A percentile compares a stretch with the other conserved stretches of the same genome.
Conservation (phyloP, 2,888 invertebrate species). For the Catonia carolina region DNA sequence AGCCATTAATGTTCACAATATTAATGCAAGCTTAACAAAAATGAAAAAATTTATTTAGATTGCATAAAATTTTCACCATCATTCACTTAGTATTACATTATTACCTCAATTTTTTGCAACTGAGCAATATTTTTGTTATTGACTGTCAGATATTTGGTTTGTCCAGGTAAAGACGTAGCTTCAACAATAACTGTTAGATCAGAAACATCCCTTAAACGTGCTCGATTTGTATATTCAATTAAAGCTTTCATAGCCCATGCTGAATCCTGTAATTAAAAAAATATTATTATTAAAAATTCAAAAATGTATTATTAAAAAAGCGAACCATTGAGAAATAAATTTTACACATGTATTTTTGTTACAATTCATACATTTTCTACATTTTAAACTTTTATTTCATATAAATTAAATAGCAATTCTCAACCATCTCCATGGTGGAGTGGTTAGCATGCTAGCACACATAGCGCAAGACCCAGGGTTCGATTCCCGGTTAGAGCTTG, state of each 20-base stretch:
- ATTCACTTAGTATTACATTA: not conserved
- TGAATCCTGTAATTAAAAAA: constrained; percentile 59
- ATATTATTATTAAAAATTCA: constrained; percentile 31
- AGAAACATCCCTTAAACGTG: constrained; percentile 78
- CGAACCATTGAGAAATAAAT: constrained; percentile 2
- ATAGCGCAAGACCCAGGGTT: too few relatives aligned
- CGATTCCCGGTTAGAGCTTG: too few relatives aligned
- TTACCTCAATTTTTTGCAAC: constrained; percentile 69
- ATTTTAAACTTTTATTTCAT: too few relatives aligned
- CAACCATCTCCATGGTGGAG: too few relatives aligned
- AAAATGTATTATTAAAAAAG: not conserved
- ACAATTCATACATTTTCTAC: not conserved
- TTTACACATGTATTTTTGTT: not conserved
- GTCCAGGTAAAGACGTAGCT: constrained; percentile 69
- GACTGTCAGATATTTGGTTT: constrained; percentile 59
- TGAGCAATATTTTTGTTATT: constrained; percentile 69
- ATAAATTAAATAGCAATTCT: too few relatives aligned
- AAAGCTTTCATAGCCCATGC: constrained; percentile 82
- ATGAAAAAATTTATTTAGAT: too few relatives aligned
- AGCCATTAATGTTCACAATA: too few relatives aligned
- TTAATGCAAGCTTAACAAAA: too few relatives aligned
- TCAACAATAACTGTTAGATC: constrained; percentile 71
- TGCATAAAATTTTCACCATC: too few relatives aligned
- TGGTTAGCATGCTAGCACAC: too few relatives aligned
- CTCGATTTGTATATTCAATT: constrained; percentile 80